Percentiles rank a stretch among this genome's conserved stretches.
phyloP scores from a whole-genome alignment of 2,797 vertebrate genomes.

The Selene dorsalis region DNA sequence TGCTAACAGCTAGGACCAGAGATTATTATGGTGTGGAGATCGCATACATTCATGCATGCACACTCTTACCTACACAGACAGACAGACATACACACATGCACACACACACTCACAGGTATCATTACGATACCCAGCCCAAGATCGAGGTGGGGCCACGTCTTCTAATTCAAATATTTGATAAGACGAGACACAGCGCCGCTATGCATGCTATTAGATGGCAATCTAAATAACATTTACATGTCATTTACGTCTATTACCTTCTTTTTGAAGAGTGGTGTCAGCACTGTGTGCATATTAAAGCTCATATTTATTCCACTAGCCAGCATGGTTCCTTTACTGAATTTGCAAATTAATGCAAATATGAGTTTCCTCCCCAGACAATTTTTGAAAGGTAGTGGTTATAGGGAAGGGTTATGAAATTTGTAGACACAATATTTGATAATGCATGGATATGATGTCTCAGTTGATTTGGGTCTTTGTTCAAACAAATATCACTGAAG shows the following conservation, averaged over 20 bases:
- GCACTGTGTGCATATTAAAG: slow-evolving; percentile 67
- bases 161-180: slow-evolving; percentile 75
- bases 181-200: slow-evolving; percentile 67
- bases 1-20: slow-evolving; percentile 58
- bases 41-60: slow-evolving; percentile 27
- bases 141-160: slow-evolving; percentile 52
- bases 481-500: slow-evolving; percentile 30
- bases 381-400: slow-evolving; percentile 65
- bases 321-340: slow-evolving; percentile 69
- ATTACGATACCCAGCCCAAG: slow-evolving; percentile 44
- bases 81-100: background rate
- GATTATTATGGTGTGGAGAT: slow-evolving; percentile 59
- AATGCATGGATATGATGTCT: slow-evolving; percentile 50
- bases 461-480: slow-evolving; percentile 41
- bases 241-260: slow-evolving; percentile 77
- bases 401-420: slow-evolving; percentile 49
- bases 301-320: slow-evolving; percentile 73
- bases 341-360: slow-evolving; percentile 82
- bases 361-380: slow-evolving; percentile 55
- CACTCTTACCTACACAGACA: slow-evolving; percentile 1
- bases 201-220: slow-evolving; percentile 77
- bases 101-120: slow-evolving; percentile 28
- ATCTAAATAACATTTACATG: slow-evolving; percentile 83
- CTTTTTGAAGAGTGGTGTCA: slow-evolving; percentile 71
- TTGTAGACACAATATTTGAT: slow-evolving; percentile 44